phyloP scores from a whole-genome alignment of 1,140 invertebrate species.

The Achatina immaculata region DNA sequence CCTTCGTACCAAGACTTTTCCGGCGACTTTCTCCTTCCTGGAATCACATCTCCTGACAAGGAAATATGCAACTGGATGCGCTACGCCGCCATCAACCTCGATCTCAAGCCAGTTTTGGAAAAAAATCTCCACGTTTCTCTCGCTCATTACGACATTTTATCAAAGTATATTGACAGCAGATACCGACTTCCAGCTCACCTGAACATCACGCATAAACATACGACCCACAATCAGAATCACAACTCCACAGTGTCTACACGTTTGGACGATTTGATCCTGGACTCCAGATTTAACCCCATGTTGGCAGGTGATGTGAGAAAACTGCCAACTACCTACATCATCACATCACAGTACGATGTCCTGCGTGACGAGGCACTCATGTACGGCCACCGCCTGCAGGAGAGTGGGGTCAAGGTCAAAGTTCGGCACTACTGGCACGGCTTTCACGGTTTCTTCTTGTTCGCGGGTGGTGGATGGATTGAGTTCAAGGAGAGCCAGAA shows the following conservation, averaged over 20 bases:
- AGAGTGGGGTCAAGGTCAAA: conserved; percentile 52
- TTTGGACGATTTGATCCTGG: conserved; percentile 45
- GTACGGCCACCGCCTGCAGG: conserved; percentile 56
- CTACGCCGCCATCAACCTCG: conserved; percentile 44
- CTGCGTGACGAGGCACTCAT: conserved; percentile 63
- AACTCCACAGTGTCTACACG: conserved; percentile 35
- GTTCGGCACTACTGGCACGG: conserved; percentile 57
- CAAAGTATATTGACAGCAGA: conserved; percentile 49
- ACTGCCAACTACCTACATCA: conserved; percentile 58
- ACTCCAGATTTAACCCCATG: conserved; percentile 55
- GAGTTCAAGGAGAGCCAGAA: conserved; percentile 47
- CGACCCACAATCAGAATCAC: conserved; percentile 9
- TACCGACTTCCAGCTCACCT: conserved; percentile 47
- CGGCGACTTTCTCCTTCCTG: conserved; percentile 45
- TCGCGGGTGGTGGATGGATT: conserved; percentile 54
- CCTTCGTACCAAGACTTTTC: conserved; percentile 63
- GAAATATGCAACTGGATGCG: conserved; percentile 55
- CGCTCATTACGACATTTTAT: conserved; percentile 7
- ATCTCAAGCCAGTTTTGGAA: conserved; percentile 39
- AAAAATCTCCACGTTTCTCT: conserved; percentile 57
- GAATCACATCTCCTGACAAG: conserved; percentile 55
- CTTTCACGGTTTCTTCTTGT: conserved; percentile 65
- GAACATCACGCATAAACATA: conserved; percentile 46
- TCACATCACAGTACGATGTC: conserved; percentile 65
- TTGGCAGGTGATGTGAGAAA: conserved; percentile 42